A percentile compares a stretch with the other conserved stretches of the same genome.
Evolutionary conservation across 1,140 invertebrate species (phyloP).

Genomic region (Drosophila prosaltans): DNA sequence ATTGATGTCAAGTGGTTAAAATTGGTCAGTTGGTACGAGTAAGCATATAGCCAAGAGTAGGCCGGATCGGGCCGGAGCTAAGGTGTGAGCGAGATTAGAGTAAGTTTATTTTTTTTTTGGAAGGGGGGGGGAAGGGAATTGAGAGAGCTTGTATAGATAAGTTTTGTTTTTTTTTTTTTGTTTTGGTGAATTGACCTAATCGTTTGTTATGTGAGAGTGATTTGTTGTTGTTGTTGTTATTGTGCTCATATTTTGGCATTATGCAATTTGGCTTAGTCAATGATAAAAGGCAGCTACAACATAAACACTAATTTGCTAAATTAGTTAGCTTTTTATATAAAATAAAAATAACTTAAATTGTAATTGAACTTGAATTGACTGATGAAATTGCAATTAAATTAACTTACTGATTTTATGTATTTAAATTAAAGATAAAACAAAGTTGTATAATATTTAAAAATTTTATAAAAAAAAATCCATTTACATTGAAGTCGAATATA

Average conservation of each 20-base stretch:
- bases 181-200: constrained; percentile 1
- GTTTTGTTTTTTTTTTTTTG: constrained; percentile 1
- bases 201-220: neutral
- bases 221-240: neutral
- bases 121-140: neutral
- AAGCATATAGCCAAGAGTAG: neutral
- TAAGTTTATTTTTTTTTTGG: neutral
- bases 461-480: neutral
- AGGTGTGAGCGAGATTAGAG: constrained; percentile 14
- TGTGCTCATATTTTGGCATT: constrained; percentile 5
- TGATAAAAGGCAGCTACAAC: neutral
- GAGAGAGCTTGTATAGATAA: neutral
- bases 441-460: too few species aligned
- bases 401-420: too few species aligned
- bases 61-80: neutral
- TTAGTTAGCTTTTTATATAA: neutral
- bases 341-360: too few species aligned
- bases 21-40: constrained; percentile 4
- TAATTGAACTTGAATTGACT: too few species aligned
- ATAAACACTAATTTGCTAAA: constrained; percentile 1
- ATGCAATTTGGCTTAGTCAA: constrained; percentile 4
- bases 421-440: too few species aligned
- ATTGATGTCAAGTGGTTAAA: constrained; percentile 17
- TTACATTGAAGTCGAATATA: too few species aligned
- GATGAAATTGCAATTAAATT: too few species aligned